Conservation (phyloP, 2,113 vertebrate genomes). For the Thalassarche chlororhynchos region DNA sequence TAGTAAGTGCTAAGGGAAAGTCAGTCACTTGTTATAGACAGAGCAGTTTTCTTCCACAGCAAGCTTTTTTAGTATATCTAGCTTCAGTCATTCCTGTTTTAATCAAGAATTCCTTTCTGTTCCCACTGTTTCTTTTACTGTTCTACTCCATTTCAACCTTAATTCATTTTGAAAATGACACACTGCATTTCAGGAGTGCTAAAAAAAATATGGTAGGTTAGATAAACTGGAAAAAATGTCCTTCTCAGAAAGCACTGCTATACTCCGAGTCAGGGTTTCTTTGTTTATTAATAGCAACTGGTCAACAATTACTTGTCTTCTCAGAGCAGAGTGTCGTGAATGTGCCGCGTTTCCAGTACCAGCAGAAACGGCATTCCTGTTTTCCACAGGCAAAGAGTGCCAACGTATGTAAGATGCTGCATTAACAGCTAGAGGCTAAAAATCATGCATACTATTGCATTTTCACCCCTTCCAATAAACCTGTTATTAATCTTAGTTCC, state of each 20-base stretch:
- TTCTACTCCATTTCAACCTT: neutral
- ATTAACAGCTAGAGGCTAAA: conserved; percentile 13
- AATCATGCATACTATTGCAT: conserved; percentile 36
- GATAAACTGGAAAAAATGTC: neutral
- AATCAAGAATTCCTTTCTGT: neutral
- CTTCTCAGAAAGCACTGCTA: neutral
- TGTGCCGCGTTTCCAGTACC: neutral
- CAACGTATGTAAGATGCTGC: neutral
- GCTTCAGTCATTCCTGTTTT: neutral
- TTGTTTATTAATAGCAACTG: conserved; percentile 18
- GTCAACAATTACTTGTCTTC: neutral
- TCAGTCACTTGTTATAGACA: neutral
- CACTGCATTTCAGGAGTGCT: neutral
- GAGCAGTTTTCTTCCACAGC: neutral
- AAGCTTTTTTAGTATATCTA: neutral
- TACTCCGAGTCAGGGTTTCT: neutral
- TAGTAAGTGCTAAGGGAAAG: neutral
- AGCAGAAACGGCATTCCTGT: neutral
- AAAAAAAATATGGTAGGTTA: neutral
- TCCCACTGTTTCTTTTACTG: neutral
- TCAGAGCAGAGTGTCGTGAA: neutral
- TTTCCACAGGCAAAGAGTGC: neutral
- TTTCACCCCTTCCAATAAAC: conserved; percentile 28
- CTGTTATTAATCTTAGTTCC: conserved; percentile 25
- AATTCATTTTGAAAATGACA: neutral